phyloP scores from a whole-genome alignment of 1,140 invertebrate species.

The Anoplophora glabripennis region DNA sequence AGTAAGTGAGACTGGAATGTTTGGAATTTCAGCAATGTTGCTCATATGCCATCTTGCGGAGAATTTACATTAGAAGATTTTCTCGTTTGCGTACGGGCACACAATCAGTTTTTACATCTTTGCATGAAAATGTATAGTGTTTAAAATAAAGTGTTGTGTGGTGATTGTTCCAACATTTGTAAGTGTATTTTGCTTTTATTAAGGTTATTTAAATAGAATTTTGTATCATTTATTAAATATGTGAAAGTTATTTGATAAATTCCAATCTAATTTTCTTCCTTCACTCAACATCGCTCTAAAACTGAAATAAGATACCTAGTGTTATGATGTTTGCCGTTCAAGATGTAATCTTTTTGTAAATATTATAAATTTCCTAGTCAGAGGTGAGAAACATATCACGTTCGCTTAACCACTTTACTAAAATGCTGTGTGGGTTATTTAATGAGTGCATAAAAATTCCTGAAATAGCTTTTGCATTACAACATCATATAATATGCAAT shows the following conservation, averaged over 20 bases:
- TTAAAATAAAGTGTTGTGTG: background rate
- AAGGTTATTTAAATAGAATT: background rate
- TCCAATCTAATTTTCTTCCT: conserved; percentile 2
- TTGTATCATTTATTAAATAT: background rate
- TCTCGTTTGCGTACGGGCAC: conserved; percentile 13
- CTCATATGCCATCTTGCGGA: conserved; percentile 25
- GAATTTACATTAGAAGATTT: conserved; percentile 14
- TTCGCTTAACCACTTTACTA: background rate
- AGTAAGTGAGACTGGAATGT: conserved; percentile 16
- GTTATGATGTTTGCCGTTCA: conserved; percentile 21
- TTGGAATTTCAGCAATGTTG: conserved; percentile 15
- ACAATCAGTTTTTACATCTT: conserved; percentile 12
- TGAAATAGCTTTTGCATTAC: conserved; percentile 19
- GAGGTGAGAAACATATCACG: too few species aligned
- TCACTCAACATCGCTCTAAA: conserved; percentile 8
- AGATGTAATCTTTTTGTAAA: conserved; percentile 15
- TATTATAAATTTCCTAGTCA: background rate
- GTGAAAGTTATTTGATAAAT: conserved; percentile 9
- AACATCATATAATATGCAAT: conserved; percentile 11
- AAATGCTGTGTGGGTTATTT: background rate
- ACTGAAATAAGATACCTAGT: background rate
- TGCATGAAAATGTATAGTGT: conserved; percentile 9
- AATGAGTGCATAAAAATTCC: conserved; percentile 13
- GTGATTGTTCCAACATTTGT: background rate
- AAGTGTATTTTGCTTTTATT: background rate